Conservation (phyloP, 2,888 invertebrate species). For the Linyphia triangularis region DNA sequence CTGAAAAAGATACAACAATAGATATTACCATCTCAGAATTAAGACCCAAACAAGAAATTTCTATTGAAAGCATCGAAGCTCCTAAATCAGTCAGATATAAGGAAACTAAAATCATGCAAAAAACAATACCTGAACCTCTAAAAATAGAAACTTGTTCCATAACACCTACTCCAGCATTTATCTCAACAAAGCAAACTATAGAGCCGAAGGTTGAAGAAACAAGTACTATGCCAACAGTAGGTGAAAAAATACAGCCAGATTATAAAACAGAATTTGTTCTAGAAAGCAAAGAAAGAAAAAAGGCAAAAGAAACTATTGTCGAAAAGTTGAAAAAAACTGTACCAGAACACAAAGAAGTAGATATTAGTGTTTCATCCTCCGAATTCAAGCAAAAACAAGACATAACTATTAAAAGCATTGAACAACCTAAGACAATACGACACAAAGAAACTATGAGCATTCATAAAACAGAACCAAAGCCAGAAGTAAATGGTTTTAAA, state of each 20-base stretch:
- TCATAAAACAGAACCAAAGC: slow-evolving; percentile 26
- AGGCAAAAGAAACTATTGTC: slow-evolving; percentile 37
- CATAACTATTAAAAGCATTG: slow-evolving; percentile 55
- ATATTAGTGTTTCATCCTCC: slow-evolving; percentile 57
- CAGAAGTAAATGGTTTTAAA: not conserved
- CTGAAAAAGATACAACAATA: not conserved
- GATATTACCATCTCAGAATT: slow-evolving; percentile 36
- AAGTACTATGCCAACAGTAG: slow-evolving; percentile 54
- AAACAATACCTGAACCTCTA: slow-evolving; percentile 8
- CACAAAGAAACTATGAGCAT: slow-evolving; percentile 41
- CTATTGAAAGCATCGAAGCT: slow-evolving; percentile 42
- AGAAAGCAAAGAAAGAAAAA: slow-evolving; percentile 48
- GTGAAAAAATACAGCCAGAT: slow-evolving; percentile 68
- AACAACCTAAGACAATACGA: slow-evolving; percentile 26
- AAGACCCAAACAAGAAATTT: slow-evolving; percentile 50
- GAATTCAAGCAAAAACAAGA: slow-evolving; percentile 63
- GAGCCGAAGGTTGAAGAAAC: not conserved
- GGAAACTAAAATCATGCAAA: slow-evolving; percentile 44
- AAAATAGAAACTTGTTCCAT: not conserved
- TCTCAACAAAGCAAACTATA: not conserved
- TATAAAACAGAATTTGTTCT: slow-evolving; percentile 79
- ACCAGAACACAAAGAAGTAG: slow-evolving; percentile 33
- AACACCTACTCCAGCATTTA: slow-evolving; percentile 17
- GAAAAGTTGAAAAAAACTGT: slow-evolving; percentile 67
- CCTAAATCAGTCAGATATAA: slow-evolving; percentile 52